A percentile compares a stretch with the other conserved stretches of the same genome.
Conservation (phyloP, 2,797 vertebrate species). For the Florisuga fusca region DNA sequence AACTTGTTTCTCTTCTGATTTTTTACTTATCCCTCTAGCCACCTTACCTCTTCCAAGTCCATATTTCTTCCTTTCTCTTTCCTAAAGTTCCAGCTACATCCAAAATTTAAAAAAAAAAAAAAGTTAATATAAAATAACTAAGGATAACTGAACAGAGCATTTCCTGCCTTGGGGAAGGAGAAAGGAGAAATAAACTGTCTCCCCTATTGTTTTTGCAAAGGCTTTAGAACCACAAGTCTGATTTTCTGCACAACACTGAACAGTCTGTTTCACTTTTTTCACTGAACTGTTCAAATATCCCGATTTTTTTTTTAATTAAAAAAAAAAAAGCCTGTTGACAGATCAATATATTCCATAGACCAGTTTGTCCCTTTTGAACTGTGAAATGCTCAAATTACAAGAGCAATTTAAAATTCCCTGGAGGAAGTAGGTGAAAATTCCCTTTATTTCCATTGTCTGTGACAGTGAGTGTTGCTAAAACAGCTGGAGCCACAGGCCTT, state of each 20-base stretch:
- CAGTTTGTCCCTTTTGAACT: background rate
- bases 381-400: background rate
- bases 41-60: background rate
- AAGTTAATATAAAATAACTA: background rate
- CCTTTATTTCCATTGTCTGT: background rate
- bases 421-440: background rate
- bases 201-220: background rate
- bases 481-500: background rate
- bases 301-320: background rate
- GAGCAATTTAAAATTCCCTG: background rate
- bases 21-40: background rate
- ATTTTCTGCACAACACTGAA: background rate
- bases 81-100: background rate
- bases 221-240: background rate
- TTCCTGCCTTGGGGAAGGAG: background rate
- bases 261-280: background rate
- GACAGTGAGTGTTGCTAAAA: background rate
- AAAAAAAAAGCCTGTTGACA: too few relatives aligned
- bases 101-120: background rate
- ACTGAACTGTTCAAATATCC: background rate
- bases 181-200: background rate
- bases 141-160: background rate
- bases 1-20: background rate
- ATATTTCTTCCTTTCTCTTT: conserved; percentile 31
- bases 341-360: background rate